phyloP scores from a whole-genome alignment of 1,140 invertebrate genomes.

The Tenebrio molitor region DNA sequence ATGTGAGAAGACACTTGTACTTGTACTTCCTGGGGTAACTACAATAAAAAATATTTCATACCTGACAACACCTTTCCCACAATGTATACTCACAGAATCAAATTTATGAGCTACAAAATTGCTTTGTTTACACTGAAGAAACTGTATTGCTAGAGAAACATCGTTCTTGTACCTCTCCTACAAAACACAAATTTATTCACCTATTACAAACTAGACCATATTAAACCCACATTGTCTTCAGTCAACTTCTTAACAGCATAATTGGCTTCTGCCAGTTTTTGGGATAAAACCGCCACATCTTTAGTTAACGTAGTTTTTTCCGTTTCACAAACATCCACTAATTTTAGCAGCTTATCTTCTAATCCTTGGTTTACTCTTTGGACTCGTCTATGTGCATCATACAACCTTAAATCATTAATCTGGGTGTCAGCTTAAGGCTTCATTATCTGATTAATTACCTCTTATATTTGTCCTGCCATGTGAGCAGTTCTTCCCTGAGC shows the following conservation, averaged over 20 bases:
- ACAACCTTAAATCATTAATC: constrained; percentile 74
- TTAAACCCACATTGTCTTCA: constrained; percentile 88
- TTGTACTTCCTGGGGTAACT: constrained; percentile 93
- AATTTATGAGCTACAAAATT: constrained; percentile 95
- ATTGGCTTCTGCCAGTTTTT: constrained; percentile 90
- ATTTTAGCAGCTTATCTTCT: constrained; percentile 93
- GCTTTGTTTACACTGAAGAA: constrained; percentile 94
- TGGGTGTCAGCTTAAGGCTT: too few relatives aligned
- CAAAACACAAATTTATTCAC: constrained; percentile 63
- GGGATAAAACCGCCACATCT: constrained; percentile 89
- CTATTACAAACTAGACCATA: too few relatives aligned
- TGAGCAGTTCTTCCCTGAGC: constrained; percentile 85
- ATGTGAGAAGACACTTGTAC: constrained; percentile 87
- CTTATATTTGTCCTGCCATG: constrained; percentile 94
- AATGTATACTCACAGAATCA: constrained; percentile 89
- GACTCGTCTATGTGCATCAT: constrained; percentile 93
- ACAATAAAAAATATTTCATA: constrained; percentile 32
- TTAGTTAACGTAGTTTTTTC: constrained; percentile 90
- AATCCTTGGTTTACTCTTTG: constrained; percentile 96
- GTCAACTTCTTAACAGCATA: constrained; percentile 88
- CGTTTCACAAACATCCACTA: constrained; percentile 93
- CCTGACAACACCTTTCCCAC: too few relatives aligned
- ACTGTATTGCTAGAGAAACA: constrained; percentile 93
- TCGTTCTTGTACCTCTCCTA: constrained; percentile 96
- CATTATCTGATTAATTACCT: constrained; percentile 69